A percentile compares a stretch with the other conserved stretches of the same genome.
phyloP scores from a whole-genome alignment of 2,797 vertebrate species.

The Gadopsis bispinosus region DNA sequence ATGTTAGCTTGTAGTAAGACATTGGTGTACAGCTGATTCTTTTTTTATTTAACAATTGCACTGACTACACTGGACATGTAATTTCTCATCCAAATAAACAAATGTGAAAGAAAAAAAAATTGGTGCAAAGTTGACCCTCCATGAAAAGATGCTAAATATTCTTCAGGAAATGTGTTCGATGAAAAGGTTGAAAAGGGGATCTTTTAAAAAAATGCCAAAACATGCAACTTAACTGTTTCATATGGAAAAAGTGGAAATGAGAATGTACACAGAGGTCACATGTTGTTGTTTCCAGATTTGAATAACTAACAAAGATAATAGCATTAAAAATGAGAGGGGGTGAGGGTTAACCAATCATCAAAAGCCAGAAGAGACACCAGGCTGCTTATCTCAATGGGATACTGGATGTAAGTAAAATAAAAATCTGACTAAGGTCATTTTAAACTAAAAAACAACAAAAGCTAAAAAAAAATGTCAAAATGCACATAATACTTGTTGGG shows the following conservation, averaged over 20 bases:
- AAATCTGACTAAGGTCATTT: background rate
- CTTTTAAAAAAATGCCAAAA: background rate
- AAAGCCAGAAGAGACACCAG: background rate
- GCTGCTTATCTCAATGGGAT: too few species aligned
- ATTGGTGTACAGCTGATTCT: background rate
- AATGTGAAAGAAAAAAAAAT: background rate
- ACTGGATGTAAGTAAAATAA: background rate
- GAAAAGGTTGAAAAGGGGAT: background rate
- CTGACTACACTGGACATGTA: background rate
- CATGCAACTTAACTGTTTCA: background rate
- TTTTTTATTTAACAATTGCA: background rate
- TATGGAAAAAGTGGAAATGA: background rate
- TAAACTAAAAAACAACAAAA: background rate
- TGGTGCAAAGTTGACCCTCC: background rate
- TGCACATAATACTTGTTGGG: background rate
- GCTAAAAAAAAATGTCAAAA: background rate
- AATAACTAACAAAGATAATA: background rate
- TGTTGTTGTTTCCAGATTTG: background rate
- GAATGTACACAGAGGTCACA: background rate
- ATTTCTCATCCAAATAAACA: background rate
- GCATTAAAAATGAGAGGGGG: background rate
- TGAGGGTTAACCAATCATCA: background rate
- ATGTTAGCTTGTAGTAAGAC: background rate
- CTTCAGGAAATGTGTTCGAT: background rate
- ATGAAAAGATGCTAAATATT: background rate